phyloP scores from a whole-genome alignment of 23 tunicate genomes.

The Styela plicata region DNA sequence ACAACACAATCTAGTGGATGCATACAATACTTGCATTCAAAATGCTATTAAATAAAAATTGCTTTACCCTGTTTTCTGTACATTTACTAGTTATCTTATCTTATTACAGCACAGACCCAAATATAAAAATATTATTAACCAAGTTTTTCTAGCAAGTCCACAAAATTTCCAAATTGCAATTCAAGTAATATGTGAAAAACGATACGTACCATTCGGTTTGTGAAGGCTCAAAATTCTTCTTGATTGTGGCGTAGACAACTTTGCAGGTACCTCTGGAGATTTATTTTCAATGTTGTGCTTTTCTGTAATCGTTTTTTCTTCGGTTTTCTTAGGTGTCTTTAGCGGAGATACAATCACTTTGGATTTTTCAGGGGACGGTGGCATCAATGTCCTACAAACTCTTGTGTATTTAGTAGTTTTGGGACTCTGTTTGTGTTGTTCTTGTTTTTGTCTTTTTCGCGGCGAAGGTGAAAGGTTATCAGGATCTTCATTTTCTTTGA shows the following conservation, averaged over 20 bases:
- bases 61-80: too few species aligned
- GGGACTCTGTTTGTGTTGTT: not conserved
- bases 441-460: not conserved
- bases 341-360: not conserved
- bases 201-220: not conserved
- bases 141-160: too few species aligned
- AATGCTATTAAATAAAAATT: too few species aligned
- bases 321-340: not conserved
- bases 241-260: not conserved
- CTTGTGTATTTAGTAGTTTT: not conserved
- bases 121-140: too few species aligned
- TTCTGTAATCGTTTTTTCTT: not conserved
- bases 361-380: not conserved
- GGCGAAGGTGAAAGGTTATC: not conserved
- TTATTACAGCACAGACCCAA: too few species aligned
- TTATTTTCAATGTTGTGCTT: not conserved
- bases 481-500: conserved; percentile 13
- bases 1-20: too few species aligned
- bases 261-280: not conserved
- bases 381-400: not conserved
- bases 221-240: not conserved
- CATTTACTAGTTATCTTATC: too few species aligned
- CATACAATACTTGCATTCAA: too few species aligned
- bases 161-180: too few species aligned
- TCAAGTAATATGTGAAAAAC: too few species aligned